Percentiles rank a stretch among this genome's conserved stretches.
phyloP scores from a whole-genome alignment of 2,888 invertebrate genomes.

The Leucophora obtusa region DNA sequence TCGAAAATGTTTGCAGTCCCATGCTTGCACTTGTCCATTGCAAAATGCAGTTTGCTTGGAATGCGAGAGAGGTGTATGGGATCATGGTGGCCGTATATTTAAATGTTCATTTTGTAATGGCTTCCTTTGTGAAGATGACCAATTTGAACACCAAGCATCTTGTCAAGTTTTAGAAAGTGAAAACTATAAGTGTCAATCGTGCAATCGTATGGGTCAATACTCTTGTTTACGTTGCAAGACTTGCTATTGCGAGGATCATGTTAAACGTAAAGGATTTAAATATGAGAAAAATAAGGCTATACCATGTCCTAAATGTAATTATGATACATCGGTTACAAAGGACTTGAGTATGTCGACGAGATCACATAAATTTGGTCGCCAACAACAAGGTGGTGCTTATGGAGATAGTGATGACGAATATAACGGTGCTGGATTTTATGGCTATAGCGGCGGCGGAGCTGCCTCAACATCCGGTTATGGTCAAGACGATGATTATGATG shows the following conservation, averaged over 20 bases:
- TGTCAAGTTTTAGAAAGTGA: conserved; percentile 97
- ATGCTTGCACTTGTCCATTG: conserved; percentile 95
- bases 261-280: conserved; percentile 92
- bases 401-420: conserved; percentile 83
- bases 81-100: conserved; percentile 95
- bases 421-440: conserved; percentile 80
- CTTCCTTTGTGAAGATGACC: conserved; percentile 84
- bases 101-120: conserved; percentile 94
- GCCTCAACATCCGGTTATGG: conserved; percentile 60
- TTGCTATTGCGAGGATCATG: conserved; percentile 98
- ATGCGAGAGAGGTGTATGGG: conserved; percentile 96
- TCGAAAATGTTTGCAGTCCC: conserved; percentile 91
- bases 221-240: conserved; percentile 97
- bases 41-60: conserved; percentile 92
- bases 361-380: conserved; percentile 92
- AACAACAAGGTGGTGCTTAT: conserved; percentile 83
- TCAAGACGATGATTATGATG: conserved; percentile 71
- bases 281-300: conserved; percentile 89
- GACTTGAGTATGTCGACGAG: conserved; percentile 97
- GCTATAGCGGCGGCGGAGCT: conserved; percentile 65
- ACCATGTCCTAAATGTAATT: conserved; percentile 96
- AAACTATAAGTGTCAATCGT: conserved; percentile 97
- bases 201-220: conserved; percentile 96
- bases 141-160: conserved; percentile 94
- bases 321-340: conserved; percentile 94